Conservation (phyloP, 2,888 invertebrate species). For the Mayetiola destructor region DNA sequence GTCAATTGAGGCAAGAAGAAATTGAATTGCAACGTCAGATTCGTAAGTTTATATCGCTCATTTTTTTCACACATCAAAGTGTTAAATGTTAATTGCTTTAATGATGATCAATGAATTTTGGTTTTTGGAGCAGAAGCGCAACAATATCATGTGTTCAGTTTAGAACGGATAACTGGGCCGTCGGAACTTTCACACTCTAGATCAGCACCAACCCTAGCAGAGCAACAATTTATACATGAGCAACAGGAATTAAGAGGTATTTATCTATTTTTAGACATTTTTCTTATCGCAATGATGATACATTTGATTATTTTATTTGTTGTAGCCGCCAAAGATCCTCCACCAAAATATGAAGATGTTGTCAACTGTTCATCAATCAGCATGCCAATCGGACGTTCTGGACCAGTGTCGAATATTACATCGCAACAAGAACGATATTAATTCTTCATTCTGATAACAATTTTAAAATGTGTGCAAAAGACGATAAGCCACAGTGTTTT, state of each 20-base stretch:
- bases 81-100: background rate
- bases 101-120: background rate
- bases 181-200: background rate
- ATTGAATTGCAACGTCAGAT: slow-evolving; percentile 11
- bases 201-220: background rate
- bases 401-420: too few species aligned
- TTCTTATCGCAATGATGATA: background rate
- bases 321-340: background rate
- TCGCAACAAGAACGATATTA: too few species aligned
- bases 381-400: background rate
- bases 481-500: too few species aligned
- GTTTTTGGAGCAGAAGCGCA: background rate
- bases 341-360: slow-evolving; percentile 14
- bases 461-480: background rate
- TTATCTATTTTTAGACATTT: background rate
- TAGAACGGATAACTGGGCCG: background rate
- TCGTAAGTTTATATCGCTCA: background rate
- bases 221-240: slow-evolving; percentile 6
- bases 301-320: background rate
- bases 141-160: slow-evolving; percentile 4
- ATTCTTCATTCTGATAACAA: too few species aligned
- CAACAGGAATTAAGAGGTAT: slow-evolving; percentile 8
- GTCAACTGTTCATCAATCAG: background rate
- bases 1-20: background rate
- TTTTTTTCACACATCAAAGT: background rate